Evolutionary conservation across 2,113 vertebrate species (phyloP), one percentile per base, ranked within the genome.

Genomic region (Pseudorasbora parva): DNA sequence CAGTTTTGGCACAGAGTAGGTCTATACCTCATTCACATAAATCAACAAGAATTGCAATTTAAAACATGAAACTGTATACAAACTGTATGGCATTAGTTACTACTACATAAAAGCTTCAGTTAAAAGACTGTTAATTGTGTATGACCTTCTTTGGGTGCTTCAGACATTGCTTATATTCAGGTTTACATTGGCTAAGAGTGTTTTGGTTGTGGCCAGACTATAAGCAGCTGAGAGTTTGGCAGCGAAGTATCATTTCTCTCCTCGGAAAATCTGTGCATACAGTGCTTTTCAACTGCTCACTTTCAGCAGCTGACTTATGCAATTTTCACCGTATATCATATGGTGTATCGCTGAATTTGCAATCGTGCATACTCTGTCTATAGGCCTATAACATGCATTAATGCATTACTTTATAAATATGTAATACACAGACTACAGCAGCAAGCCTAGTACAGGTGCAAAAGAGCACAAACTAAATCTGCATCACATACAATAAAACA

Each of bases 111-210:
- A 45, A 43, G 43, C 15, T 2, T 59, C 56, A 27, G 30, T 76
- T 59, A 4, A 78, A 27, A 60, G 33, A 60, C 21, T 19, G 0
- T 5, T 17, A 15, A 45, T 51, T 74, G 15, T 49, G 72, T 51
- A 30, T 25, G 23, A 74, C 59, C 41, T 57, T 37, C 25, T 54
- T 85, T 80, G 84, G 83, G 84, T 83, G 88, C 91, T 88, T 87
- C 87, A 93, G 90, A 90, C 90, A 88, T 84, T 49, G 90, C 89
- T 89, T 71, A 45, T 88, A 76, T 90, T 87, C 81, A 69, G 73
- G 89, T 91, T 93, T 93, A 91, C 87, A 89, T 92, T 93, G 91
- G 91, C 91, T 66, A 57, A 74, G 17, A 78, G 59, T 84, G 86
- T 85, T 85, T 89, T 62, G 23, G 77, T 91, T 91, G 88, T 92